Percentiles rank a stretch among this genome's conserved stretches.
Conservation (phyloP, 92 coral and sea anemone species). For the Anthopleura xanthogrammica region DNA sequence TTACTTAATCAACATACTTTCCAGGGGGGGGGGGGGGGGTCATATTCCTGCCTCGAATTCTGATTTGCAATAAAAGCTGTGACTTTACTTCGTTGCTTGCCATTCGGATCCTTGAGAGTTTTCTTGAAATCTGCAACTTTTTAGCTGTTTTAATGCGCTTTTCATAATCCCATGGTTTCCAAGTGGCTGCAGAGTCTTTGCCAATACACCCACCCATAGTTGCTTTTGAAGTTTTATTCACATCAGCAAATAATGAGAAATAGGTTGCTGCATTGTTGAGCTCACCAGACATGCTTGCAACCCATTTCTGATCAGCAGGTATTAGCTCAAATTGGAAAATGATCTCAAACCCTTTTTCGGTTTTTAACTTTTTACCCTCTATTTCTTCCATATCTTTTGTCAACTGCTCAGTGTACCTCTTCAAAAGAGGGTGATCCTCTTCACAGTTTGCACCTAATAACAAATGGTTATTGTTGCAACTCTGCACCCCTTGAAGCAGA, state of each 20-base stretch:
- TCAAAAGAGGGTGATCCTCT: slow-evolving; percentile 53
- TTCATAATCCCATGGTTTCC: slow-evolving; percentile 56
- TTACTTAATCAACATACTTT: slow-evolving; percentile 39
- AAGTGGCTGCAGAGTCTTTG: no score
- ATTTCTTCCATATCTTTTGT: slow-evolving; percentile 57
- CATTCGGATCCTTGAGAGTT: slow-evolving; percentile 41
- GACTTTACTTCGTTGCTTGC: slow-evolving; percentile 44
- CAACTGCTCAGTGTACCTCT: slow-evolving; percentile 38
- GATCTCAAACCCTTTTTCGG: slow-evolving; percentile 46
- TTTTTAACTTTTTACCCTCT: slow-evolving; percentile 40
- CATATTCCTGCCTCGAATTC: slow-evolving; percentile 51
- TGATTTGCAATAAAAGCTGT: slow-evolving; percentile 42
- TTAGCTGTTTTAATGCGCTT: slow-evolving; percentile 30
- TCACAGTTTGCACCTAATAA: slow-evolving; percentile 57
- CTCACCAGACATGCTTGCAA: slow-evolving; percentile 56
- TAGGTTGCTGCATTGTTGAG: slow-evolving; percentile 32
- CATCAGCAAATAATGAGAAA: slow-evolving; percentile 46
- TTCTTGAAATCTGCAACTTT: slow-evolving; percentile 14
- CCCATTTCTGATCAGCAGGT: slow-evolving; percentile 60
- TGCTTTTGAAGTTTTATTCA: slow-evolving; percentile 21
- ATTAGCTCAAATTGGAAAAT: slow-evolving; percentile 36
- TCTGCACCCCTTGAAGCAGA: slow-evolving; percentile 56
- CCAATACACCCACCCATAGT: slow-evolving; percentile 41
- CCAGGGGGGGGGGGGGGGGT: slow-evolving; percentile 53
- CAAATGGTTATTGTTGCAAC: slow-evolving; percentile 63